Conservation (phyloP, 2,888 invertebrate species). For the Caradrina clavipalpis region DNA sequence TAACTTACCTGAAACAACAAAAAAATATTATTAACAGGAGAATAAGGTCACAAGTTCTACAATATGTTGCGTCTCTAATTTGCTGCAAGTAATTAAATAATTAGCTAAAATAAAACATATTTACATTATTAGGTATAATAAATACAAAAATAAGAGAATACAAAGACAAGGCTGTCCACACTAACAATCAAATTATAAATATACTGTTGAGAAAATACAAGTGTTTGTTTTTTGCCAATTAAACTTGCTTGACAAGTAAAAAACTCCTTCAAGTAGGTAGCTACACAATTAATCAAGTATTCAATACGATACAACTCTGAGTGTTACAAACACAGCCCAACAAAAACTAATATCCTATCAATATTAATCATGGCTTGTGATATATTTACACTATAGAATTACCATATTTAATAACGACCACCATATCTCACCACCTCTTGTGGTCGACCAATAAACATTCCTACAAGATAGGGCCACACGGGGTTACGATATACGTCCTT, state of each 20-base stretch:
- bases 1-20: conserved; percentile 64
- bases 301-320: conserved; percentile 3
- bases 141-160: neutral
- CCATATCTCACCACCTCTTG: conserved; percentile 44
- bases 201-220: conserved; percentile 1
- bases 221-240: conserved; percentile 11
- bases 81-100: too few relatives aligned
- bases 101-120: too few relatives aligned
- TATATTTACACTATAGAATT: conserved; percentile 41
- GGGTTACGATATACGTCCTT: conserved; percentile 24
- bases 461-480: conserved; percentile 4
- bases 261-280: conserved; percentile 43
- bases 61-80: too few relatives aligned
- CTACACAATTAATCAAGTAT: conserved; percentile 26
- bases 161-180: neutral
- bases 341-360: conserved; percentile 15
- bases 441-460: conserved; percentile 19
- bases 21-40: conserved; percentile 2
- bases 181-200: conserved; percentile 10
- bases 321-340: conserved; percentile 18
- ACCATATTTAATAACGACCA: conserved; percentile 51
- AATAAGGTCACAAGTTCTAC: neutral
- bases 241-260: conserved; percentile 3
- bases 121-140: too few relatives aligned
- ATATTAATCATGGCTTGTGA: conserved; percentile 30